These are phyloP conservation scores for Styela plicata DNA, from an alignment of 23 tunicate genomes.

Conservation along the genomic window DNA sequence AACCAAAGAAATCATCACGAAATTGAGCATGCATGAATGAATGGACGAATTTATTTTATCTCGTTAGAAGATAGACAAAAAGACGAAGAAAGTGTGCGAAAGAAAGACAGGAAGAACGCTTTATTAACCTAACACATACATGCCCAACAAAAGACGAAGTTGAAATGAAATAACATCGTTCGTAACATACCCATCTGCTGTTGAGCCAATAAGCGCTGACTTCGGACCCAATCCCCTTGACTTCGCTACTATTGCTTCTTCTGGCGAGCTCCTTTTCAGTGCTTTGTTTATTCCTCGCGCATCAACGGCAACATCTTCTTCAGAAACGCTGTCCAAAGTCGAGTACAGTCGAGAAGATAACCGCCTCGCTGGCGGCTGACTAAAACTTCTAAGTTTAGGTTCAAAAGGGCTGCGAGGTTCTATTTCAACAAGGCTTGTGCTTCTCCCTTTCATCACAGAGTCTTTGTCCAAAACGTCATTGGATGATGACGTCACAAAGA, in stretches of 20 bases:
- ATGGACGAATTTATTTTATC: too few relatives aligned
- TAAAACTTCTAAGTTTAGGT: neutral
- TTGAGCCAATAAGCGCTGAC: neutral
- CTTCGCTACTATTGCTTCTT: neutral
- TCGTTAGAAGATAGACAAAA: too few relatives aligned
- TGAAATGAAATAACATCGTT: too few relatives aligned
- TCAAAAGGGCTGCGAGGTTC: neutral
- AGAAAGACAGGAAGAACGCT: too few relatives aligned
- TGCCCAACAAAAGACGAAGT: too few relatives aligned
- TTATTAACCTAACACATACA: too few relatives aligned
- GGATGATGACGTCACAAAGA: neutral
- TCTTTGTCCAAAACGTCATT: neutral
- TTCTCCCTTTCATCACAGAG: neutral
- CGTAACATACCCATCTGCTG: neutral
- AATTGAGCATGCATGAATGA: too few relatives aligned
- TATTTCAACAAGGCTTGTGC: conserved; percentile 1
- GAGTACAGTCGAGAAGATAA: neutral
- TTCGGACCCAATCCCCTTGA: neutral
- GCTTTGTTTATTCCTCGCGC: neutral
- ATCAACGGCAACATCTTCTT: conserved; percentile 4
- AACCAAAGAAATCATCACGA: too few relatives aligned
- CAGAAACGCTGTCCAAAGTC: neutral
- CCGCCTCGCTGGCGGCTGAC: neutral
- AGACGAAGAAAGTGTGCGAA: too few relatives aligned
- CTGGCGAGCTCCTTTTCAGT: neutral